A percentile compares a stretch with the other conserved stretches of the same genome.
Conservation (phyloP, 1,140 invertebrate species). For the Physella acuta region DNA sequence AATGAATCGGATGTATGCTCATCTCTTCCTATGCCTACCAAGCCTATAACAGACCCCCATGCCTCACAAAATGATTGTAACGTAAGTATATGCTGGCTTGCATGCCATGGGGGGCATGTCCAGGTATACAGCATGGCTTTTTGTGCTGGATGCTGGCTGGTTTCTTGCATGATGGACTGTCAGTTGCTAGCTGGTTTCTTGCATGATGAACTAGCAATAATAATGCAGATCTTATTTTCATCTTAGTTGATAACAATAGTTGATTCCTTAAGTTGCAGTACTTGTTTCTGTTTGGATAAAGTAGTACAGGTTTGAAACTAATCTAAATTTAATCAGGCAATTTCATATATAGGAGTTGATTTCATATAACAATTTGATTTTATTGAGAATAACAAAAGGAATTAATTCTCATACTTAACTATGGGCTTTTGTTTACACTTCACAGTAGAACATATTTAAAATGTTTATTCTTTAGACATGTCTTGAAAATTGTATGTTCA, state of each 20-base stretch:
- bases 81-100: not conserved
- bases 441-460: no score
- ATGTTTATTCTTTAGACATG: no score
- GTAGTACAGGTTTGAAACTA: no score
- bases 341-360: no score
- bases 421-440: no score
- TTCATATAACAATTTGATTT: no score
- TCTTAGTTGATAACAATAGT: not conserved
- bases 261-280: not conserved
- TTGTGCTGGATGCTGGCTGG: not conserved
- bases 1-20: conserved; percentile 7
- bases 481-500: no score
- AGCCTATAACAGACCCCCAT: conserved; percentile 13
- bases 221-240: no score
- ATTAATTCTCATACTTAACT: no score
- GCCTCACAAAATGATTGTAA: not conserved
- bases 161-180: not conserved
- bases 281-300: no score
- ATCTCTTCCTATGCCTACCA: conserved; percentile 2
- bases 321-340: no score
- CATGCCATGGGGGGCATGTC: not conserved
- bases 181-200: not conserved
- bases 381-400: no score
- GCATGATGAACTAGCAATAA: not conserved
- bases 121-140: not conserved